Conservation (phyloP, 2,888 invertebrate genomes). For the Rugalucina vietnamica region DNA sequence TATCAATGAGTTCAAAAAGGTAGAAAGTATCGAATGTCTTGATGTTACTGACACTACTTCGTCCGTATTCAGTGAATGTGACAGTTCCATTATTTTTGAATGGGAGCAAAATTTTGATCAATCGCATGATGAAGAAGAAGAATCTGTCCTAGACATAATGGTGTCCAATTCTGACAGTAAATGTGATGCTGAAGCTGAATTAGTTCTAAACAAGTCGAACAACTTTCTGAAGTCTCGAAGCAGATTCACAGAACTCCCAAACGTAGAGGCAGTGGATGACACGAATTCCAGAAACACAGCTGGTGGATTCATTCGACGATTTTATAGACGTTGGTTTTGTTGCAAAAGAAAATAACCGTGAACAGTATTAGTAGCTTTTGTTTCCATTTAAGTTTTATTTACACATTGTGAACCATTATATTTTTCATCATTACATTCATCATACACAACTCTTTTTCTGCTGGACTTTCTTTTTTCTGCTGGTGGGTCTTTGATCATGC, state of each 20-base stretch:
- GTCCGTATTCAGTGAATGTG: not conserved
- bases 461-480: no score
- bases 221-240: not conserved
- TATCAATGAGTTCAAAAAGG: not conserved
- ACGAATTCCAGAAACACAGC: not conserved
- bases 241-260: not conserved
- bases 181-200: not conserved
- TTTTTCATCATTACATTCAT: no score
- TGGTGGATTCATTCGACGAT: not conserved
- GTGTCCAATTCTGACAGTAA: not conserved
- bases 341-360: not conserved
- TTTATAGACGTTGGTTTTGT: not conserved
- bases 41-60: not conserved
- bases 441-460: no score
- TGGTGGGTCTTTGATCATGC: no score
- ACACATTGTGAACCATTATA: no score
- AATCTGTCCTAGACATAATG: not conserved
- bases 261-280: not conserved
- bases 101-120: no score
- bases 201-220: not conserved
- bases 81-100: not conserved
- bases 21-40: not conserved
- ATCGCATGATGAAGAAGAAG: not conserved
- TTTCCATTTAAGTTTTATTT: no score
- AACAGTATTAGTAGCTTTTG: no score